phyloP scores from a whole-genome alignment of 1,140 invertebrate genomes.

The Sycobia sp. region DNA sequence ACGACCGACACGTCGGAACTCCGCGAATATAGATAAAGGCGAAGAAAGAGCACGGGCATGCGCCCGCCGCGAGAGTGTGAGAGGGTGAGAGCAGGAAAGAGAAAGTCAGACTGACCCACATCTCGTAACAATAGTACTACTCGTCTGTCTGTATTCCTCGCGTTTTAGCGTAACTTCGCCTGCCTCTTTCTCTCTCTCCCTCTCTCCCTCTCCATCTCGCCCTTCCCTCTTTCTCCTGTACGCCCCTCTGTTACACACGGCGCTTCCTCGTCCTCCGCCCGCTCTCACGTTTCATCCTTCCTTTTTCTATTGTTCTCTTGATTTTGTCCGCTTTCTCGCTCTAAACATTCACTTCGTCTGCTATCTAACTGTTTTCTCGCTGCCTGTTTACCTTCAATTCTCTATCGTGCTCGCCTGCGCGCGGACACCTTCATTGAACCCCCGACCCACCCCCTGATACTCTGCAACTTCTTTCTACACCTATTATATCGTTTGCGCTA shows the following conservation, averaged over 20 bases:
- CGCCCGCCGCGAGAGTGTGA: not conserved
- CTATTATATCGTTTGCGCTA: conserved; percentile 10
- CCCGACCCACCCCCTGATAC: not conserved
- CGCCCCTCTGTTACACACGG: too few species aligned
- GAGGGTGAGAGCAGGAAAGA: not conserved
- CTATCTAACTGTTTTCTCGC: not conserved
- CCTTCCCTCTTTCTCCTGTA: not conserved
- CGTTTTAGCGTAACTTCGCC: not conserved
- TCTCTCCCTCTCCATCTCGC: not conserved
- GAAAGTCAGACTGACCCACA: conserved; percentile 38
- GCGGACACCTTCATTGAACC: not conserved
- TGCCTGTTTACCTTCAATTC: conserved; percentile 16
- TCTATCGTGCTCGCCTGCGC: not conserved
- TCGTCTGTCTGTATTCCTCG: conserved; percentile 36
- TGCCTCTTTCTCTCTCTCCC: not conserved
- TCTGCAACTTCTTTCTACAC: not conserved
- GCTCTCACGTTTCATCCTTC: not conserved
- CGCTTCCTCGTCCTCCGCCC: too few species aligned
- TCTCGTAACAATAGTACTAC: conserved; percentile 42
- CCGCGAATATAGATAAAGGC: too few species aligned
- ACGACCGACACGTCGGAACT: conserved; percentile 20
- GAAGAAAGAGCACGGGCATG: too few species aligned
- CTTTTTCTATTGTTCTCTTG: not conserved
- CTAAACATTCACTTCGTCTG: not conserved
- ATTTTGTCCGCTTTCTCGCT: not conserved